Base-by-base conservation (phyloP, 2,113 vertebrate species). In the Henicopernis longicauda region DNA sequence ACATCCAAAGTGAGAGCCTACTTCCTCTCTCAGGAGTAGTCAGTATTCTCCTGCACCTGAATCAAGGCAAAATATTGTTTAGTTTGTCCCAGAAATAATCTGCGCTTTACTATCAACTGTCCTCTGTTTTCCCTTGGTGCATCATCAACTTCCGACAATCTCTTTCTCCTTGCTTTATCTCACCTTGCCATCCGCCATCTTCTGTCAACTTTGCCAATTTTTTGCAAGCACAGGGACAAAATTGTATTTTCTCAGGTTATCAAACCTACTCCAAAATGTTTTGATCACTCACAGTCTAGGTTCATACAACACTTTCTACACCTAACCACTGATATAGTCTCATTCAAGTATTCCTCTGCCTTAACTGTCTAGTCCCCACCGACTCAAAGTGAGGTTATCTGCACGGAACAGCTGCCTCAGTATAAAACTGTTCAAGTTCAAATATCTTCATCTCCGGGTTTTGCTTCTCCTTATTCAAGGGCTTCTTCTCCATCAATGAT, bases 311-410 rank as follows among this genome's bases (percentile, higher is more conserved):
- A 36, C 11, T 42, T 93, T 76, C 63, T 40, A 57, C 23, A 55
- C 0, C 0, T 42, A 74, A 67, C 4, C 32, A n/a, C 31, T 47
- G 54, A 49, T 4, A n/a, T 0, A 7, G 27, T 12, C 45, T 81
- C 54, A n/a, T 20, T 71, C 26, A 23, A 87, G 26, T 38, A 50
- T 66, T 83, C 17, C 21, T 90, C 74, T 44, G 4, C 40, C 36
- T 94, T 59, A 27, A 45, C 42, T 6, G 1, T 10, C 58, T 45
- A 42, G 36, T 19, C 49, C 45, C 31, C 59, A 58, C 23, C 0
- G 0, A 59, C 5, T 54, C 36, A 52, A 63, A 82, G 34, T 49
- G 42, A 49, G 9, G 11, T 70, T 45, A 78, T 62, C 49, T 72
- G 34, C 32, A 36, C 1, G 7, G 21, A 78, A 78, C 29, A 55